Conservation (phyloP, 2,888 invertebrate species). For the Nemapogon koenigi region DNA sequence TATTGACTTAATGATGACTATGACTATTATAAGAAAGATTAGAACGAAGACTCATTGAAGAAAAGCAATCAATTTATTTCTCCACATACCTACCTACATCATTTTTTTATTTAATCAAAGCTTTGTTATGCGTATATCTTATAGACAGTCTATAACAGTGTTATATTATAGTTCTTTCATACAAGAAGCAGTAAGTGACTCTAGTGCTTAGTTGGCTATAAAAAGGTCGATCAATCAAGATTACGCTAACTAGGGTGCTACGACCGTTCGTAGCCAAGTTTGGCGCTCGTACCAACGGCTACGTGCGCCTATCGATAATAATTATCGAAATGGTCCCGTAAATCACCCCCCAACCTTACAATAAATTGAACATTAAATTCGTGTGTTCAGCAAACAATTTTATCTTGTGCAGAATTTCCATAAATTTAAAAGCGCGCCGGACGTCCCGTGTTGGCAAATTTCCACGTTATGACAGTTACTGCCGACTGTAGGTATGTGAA, state of each 20-base stretch:
- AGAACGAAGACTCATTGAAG: no score
- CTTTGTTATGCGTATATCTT: no score
- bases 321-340: conserved; percentile 28
- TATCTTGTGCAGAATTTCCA: conserved; percentile 43
- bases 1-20: no score
- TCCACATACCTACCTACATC: no score
- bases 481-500: conserved; percentile 19
- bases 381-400: conserved; percentile 36
- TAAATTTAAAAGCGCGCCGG: conserved; percentile 43
- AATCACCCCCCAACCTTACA: conserved; percentile 19
- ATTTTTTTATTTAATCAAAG: no score
- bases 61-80: no score
- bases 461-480: conserved; percentile 28
- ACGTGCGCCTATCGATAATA: conserved; percentile 26
- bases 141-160: no score
- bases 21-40: no score
- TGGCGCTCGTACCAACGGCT: background rate
- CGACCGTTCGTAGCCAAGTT: background rate
- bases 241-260: conserved; percentile 6
- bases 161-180: no score
- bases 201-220: no score
- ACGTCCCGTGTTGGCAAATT: conserved; percentile 40
- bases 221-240: conserved; percentile 2
- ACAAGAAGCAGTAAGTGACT: no score
- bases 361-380: conserved; percentile 26